Base-by-base conservation (phyloP, 2,888 invertebrate species). In the Norana najaformis region DNA sequence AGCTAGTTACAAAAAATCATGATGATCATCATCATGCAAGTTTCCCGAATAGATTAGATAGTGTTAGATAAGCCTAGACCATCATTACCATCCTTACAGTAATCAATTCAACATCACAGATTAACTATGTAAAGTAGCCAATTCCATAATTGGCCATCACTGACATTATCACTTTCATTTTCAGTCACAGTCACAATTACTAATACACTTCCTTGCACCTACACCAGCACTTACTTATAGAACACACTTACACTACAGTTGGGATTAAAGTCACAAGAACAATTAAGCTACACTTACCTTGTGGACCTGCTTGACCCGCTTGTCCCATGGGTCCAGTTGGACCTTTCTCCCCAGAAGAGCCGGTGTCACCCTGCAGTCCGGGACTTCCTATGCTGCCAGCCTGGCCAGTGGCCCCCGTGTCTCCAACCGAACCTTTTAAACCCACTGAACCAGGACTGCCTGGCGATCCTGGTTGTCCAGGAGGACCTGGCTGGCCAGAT, bases 391-490 rank as follows among this genome's bases (percentile, higher is more conserved):
- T 47, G 20, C 88, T 88, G 37, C 88, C 88, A 1, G 34, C 18
- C 30, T 1, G 88, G 88, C 89, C 89, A 69, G 89, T n/a, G n/a
- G 39, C 30, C 23, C 89, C 89, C 20, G 89, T 89, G 89, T 36
- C 88, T 38, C 89, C 89, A 85, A 35, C 20, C 6, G 34, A 6
- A 34, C 90, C 90, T 14, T 35, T 97, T 36, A 96, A 96, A 39
- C 90, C 90, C 23, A 41, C 14, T 37, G n/a, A 6, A 35, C 90
- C 90, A 14, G 82, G 36, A 16, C 69, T 0, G 6, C 90, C 90
- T 38, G 35, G 35, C 16, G 18, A 18, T 34, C 93, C 90, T 53
- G n/a, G 37, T 34, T 37, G 4, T 20, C 90, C 90, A 14, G 82
- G 34, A 23, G 89, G n/a, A 69, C 91, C 91, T 41, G 91, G 41